phyloP scores from a whole-genome alignment of 2,113 vertebrate species.

The Choloepus hoffmanni region DNA sequence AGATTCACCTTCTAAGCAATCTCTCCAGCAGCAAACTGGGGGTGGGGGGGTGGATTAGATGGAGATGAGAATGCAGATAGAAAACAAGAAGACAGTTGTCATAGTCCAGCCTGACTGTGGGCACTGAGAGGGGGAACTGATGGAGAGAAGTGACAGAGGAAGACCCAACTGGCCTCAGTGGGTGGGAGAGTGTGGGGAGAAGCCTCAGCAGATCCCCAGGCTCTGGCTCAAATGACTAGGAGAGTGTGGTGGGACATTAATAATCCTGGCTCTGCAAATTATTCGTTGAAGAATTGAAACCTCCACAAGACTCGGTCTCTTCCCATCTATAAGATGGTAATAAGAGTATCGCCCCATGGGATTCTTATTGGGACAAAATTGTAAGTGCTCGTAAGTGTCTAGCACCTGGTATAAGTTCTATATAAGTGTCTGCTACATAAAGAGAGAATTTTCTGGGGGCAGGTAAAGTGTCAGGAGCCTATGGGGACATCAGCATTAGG shows the following conservation, averaged over 20 bases:
- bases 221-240: neutral
- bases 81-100: neutral
- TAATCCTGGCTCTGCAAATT: too few relatives aligned
- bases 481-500: neutral
- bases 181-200: neutral
- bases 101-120: too few relatives aligned
- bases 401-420: neutral
- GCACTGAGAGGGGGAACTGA: too few relatives aligned
- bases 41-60: neutral
- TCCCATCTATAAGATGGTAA: neutral
- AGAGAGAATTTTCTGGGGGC: neutral
- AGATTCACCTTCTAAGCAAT: neutral
- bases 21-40: neutral
- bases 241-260: rapidly evolving
- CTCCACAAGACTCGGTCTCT: neutral
- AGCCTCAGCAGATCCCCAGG: neutral
- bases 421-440: neutral
- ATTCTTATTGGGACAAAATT: neutral
- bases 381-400: neutral
- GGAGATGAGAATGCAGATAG: neutral
- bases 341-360: neutral
- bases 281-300: neutral
- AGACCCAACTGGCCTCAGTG: neutral
- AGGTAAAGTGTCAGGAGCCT: neutral
- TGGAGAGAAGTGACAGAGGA: neutral